Percentiles rank a stretch among this genome's conserved stretches.
phyloP scores from a whole-genome alignment of 2,797 vertebrate species.

The Brachyalestes nurse region DNA sequence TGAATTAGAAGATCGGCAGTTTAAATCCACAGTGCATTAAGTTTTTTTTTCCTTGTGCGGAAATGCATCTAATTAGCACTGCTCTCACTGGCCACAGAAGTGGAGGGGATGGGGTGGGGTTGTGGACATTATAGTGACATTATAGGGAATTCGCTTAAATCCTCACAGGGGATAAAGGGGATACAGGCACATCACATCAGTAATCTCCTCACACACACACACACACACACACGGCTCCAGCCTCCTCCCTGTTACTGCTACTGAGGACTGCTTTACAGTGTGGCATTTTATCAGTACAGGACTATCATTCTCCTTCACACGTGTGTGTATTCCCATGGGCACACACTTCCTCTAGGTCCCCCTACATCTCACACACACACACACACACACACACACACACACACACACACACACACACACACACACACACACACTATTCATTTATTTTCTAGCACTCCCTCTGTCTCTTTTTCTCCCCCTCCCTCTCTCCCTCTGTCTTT shows the following conservation, averaged over 20 bases:
- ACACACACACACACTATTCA: too few relatives aligned
- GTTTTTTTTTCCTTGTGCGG: too few relatives aligned
- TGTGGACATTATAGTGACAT: too few relatives aligned
- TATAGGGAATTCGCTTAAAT: background rate
- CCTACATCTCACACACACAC: slow-evolving; percentile 2
- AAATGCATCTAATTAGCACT: too few relatives aligned
- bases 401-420: background rate
- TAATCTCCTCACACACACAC: slow-evolving; percentile 29
- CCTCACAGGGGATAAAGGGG: background rate
- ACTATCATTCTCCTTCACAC: background rate
- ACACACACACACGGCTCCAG: too few relatives aligned
- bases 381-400: slow-evolving; percentile 8
- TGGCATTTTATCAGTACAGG: background rate
- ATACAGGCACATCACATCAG: background rate
- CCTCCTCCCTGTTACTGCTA: background rate
- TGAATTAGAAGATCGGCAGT: too few relatives aligned
- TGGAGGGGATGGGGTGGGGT: too few relatives aligned
- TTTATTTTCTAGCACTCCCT: background rate
- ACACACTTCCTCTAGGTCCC: too few relatives aligned
- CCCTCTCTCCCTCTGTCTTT: slow-evolving; percentile 55
- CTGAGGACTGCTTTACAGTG: background rate
- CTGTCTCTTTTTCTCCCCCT: slow-evolving; percentile 35
- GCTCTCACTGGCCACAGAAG: too few relatives aligned
- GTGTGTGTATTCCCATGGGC: background rate
- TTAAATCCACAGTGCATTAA: too few relatives aligned